Percentiles rank a stretch among this genome's conserved stretches.
Conservation (phyloP, 2,797 vertebrate species). For the Bradypodion ventrale region DNA sequence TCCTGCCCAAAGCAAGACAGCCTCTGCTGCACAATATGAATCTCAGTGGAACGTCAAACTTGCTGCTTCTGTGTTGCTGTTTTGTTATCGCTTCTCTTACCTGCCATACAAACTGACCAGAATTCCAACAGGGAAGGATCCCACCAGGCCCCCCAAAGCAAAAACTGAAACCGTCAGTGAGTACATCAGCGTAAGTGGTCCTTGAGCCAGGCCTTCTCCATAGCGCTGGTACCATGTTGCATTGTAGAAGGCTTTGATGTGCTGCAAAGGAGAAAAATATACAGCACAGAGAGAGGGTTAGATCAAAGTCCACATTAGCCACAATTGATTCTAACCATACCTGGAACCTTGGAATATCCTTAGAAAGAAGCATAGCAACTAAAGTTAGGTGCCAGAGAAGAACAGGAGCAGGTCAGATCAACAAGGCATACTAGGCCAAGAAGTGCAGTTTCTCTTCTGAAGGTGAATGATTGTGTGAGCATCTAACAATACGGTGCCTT, state of each 20-base stretch:
- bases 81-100: conserved; percentile 61
- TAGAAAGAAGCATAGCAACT: background rate
- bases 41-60: background rate
- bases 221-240: conserved; percentile 76
- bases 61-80: background rate
- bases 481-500: too few relatives aligned
- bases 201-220: conserved; percentile 63
- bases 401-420: background rate
- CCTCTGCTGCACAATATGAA: too few relatives aligned
- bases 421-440: background rate
- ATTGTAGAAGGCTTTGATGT: conserved; percentile 92
- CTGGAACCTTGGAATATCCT: background rate
- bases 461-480: background rate
- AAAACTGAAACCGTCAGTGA: conserved; percentile 89
- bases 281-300: background rate
- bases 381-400: background rate
- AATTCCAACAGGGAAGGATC: conserved; percentile 82
- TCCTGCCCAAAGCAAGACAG: too few relatives aligned
- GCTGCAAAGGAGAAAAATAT: conserved; percentile 70
- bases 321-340: background rate
- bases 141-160: conserved; percentile 85
- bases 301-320: background rate
- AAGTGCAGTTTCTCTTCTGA: background rate
- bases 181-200: conserved; percentile 80
- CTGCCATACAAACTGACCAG: conserved; percentile 86